These are phyloP conservation scores for Cephus pygmeus DNA, from an alignment of 2,888 invertebrate genomes.

Conservation along the genomic window DNA sequence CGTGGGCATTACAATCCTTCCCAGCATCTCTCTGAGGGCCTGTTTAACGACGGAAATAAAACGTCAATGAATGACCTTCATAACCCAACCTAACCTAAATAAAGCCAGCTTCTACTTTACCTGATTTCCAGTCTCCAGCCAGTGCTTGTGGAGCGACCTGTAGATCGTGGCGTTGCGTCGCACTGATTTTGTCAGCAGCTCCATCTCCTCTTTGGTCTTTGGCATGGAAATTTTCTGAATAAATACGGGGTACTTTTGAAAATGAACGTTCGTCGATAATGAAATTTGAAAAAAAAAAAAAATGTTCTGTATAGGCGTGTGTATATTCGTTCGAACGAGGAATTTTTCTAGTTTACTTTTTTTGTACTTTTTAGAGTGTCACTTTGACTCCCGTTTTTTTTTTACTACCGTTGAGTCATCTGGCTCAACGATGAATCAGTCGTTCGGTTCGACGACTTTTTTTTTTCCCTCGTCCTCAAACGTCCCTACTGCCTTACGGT, in stretches of 20 bases:
- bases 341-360: background rate
- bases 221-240: constrained; percentile 39
- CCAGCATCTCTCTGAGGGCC: constrained; percentile 36
- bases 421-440: background rate
- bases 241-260: background rate
- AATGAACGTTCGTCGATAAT: background rate
- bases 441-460: background rate
- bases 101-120: constrained; percentile 24
- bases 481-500: background rate
- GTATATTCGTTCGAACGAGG: background rate
- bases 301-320: background rate
- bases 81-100: background rate
- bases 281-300: constrained; percentile 3
- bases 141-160: constrained; percentile 46
- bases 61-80: background rate
- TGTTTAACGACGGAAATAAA: constrained; percentile 12
- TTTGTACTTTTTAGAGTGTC: background rate
- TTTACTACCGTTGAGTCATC: background rate
- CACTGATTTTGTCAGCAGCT: constrained; percentile 33
- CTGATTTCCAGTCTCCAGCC: constrained; percentile 40
- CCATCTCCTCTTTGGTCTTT: constrained; percentile 34
- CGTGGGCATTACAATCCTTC: constrained; percentile 36
- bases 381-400: background rate
- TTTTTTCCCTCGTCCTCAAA: background rate
- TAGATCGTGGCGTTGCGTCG: constrained; percentile 42